A percentile compares a stretch with the other conserved stretches of the same genome.
Conservation (phyloP, 2,113 vertebrate species). For the Semnornis frantzii region DNA sequence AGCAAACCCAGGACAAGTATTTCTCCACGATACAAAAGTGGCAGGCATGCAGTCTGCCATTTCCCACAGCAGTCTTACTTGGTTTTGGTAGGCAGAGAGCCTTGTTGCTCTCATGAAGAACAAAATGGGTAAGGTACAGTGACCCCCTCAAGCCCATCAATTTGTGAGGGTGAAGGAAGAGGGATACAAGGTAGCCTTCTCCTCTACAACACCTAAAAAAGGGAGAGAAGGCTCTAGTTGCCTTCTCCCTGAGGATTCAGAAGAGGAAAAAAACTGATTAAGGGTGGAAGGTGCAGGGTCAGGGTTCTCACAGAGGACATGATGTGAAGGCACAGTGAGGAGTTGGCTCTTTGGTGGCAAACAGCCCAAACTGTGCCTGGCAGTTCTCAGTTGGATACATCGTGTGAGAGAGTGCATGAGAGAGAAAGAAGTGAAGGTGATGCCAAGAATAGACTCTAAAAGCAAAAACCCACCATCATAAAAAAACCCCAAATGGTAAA, state of each 20-base stretch:
- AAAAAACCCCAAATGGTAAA: not conserved
- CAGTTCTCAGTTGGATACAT: not conserved
- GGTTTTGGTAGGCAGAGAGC: not conserved
- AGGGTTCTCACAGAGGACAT: not conserved
- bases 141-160: not conserved
- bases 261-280: not conserved
- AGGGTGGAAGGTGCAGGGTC: not conserved
- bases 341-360: not conserved
- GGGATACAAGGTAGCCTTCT: not conserved
- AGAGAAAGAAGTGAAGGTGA: not conserved
- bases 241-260: not conserved
- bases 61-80: constrained; percentile 34
- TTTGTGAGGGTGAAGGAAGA: not conserved
- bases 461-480: not conserved
- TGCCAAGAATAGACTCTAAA: not conserved
- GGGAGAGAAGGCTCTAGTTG: not conserved
- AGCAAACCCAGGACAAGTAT: constrained; percentile 52
- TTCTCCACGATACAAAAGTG: constrained; percentile 10
- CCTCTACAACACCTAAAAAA: not conserved
- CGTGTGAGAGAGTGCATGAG: rapidly evolving
- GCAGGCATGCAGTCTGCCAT: not conserved
- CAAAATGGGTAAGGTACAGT: not conserved
- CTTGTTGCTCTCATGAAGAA: not conserved
- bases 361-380: not conserved
- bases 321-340: not conserved